phyloP scores from a whole-genome alignment of 1,140 invertebrate species.

The Carposina sasakii region DNA sequence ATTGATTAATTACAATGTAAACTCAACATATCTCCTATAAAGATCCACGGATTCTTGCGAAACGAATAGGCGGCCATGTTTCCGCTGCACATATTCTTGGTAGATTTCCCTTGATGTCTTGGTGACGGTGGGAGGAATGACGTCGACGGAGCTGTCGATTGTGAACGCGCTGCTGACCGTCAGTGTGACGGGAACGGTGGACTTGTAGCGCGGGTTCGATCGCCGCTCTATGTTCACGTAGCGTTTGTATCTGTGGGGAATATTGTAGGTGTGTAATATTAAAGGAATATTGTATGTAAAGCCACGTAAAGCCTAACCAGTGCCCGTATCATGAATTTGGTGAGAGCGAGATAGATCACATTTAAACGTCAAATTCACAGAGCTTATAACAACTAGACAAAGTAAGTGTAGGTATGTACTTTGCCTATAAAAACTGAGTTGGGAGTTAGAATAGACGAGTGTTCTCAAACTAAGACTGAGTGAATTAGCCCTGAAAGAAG shows the following conservation, averaged over 20 bases:
- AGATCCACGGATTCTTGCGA: slow-evolving; percentile 37
- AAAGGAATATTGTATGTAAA: too few species aligned
- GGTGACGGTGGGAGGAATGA: slow-evolving; percentile 76
- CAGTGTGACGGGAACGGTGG: slow-evolving; percentile 66
- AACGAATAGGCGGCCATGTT: slow-evolving; percentile 36
- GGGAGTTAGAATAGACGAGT: too few species aligned
- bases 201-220: slow-evolving; percentile 68
- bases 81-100: slow-evolving; percentile 75
- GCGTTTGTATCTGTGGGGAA: slow-evolving; percentile 80
- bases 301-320: too few species aligned
- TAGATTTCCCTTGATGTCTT: slow-evolving; percentile 78
- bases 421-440: too few species aligned
- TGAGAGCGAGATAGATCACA: too few species aligned
- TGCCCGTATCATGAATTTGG: too few species aligned
- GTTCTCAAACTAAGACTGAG: too few species aligned
- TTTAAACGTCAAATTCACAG: too few species aligned
- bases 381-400: too few species aligned
- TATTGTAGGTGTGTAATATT: too few species aligned
- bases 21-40: slow-evolving; percentile 61
- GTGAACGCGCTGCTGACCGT: slow-evolving; percentile 73
- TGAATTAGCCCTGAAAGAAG: too few species aligned
- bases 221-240: slow-evolving; percentile 76
- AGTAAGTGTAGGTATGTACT: too few species aligned
- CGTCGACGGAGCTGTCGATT: slow-evolving; percentile 70
- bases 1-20: slow-evolving; percentile 32